These are phyloP conservation scores for Pseudomugil gertrudae DNA, from an alignment of 2,797 vertebrate species.

Conservation along the genomic window DNA sequence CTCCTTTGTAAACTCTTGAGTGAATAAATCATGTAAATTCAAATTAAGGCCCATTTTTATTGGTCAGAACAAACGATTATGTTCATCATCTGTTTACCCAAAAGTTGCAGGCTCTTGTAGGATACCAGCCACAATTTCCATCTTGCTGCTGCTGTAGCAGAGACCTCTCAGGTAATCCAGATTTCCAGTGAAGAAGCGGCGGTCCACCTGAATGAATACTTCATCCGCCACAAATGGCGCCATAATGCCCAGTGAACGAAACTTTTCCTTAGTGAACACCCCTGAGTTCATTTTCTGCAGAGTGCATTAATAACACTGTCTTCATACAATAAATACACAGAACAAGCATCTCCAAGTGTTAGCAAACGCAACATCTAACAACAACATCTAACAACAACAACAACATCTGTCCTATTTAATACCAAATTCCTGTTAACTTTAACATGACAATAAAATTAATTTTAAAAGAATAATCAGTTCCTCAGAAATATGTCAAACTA, in stretches of 20 bases:
- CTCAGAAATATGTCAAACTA: no score
- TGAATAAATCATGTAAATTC: neutral
- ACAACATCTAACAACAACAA: no score
- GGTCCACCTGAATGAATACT: constrained; percentile 78
- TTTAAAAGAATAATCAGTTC: no score
- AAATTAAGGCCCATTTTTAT: neutral
- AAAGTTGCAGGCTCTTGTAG: constrained; percentile 75
- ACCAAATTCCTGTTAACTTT: no score
- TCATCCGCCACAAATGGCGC: constrained; percentile 80
- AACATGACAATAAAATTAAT: no score
- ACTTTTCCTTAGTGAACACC: constrained; percentile 77
- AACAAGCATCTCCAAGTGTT: neutral
- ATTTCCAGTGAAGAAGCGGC: constrained; percentile 73
- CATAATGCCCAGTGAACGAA: constrained; percentile 80
- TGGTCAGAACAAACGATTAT: neutral
- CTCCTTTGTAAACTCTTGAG: neutral
- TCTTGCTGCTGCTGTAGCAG: constrained; percentile 80
- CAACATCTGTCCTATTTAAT: no score
- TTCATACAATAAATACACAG: neutral
- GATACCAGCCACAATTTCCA: constrained; percentile 73
- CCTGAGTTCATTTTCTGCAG: constrained; percentile 78
- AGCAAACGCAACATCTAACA: no score
- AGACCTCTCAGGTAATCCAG: constrained; percentile 71
- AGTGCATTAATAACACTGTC: neutral
- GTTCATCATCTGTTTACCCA: constrained; percentile 68